Evolutionary conservation across 2,888 invertebrate species (phyloP), one percentile per base, ranked within the genome.

Genomic region (Sclerodermus sp.): DNA sequence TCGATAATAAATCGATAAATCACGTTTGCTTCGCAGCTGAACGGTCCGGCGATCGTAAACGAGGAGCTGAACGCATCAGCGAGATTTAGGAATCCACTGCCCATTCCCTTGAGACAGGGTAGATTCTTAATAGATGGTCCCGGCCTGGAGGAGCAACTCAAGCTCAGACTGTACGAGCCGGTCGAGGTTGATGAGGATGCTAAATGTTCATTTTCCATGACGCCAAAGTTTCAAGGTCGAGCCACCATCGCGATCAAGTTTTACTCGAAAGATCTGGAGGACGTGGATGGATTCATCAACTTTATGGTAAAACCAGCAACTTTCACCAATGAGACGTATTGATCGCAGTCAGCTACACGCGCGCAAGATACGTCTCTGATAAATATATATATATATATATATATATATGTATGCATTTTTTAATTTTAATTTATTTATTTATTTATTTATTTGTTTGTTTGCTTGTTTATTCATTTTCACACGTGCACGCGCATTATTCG

Each of bases 231-330:
- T 76, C 83, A 85, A 0, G 96, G 96, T 0, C 85, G 88, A 32
- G 88, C 89, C 57, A 91, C 92, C 14, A 86, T 96, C 55, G 87
- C 89, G 17, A 93, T 90, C 15, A 95, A 93, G 75, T 96, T 96
- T 78, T 84, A 84, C 43, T 91, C 93, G 10, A 91, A 89, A 66
- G 93, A 96, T 76, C 82, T 96, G 64, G 87, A 88, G 56, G 95
- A 96, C 72, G 91, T 95, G 1, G 94, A 95, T 69, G 95, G 96
- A 1, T 93, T 89, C 78, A 76, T 87, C n/a, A 85, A 87, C 44
- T 87, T 91, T 62, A 85, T 85, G 79, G 89, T 92, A 6, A 81
- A 81, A 56, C 76, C 80, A 4, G 80, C 79, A 14, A 70, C 4
- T 38, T 16, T 12, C 5, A n/a, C 12, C 2, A 38, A 38, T 15